Base-by-base conservation (phyloP, 2,113 vertebrate species). In the Psittacus erithacus region DNA sequence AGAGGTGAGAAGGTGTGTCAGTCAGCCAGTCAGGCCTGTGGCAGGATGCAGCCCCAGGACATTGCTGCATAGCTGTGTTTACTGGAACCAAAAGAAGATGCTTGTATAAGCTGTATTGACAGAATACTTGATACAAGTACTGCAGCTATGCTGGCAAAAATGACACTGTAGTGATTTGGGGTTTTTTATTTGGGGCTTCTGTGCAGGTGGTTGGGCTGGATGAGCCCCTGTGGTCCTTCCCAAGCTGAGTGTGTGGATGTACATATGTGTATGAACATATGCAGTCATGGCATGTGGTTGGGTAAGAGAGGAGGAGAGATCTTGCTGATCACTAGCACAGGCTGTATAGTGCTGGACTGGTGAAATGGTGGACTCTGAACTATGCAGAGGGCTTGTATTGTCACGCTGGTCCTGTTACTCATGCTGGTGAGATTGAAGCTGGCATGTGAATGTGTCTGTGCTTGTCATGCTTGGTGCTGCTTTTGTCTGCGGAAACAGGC, bases 181-280 rank as follows among this genome's bases (percentile, higher is more conserved):
- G 57, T 1, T 73, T 64, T 87, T 60, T 57, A 23, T 38, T 13
- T 81, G 43, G 25, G 17, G 9, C 23, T 79, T 85, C 47, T 63
- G 44, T 57, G 44, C 44, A 59, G 27, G 13, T 2, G 1, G 11
- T n/a, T 29, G 59, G 11, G 22, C 13, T 57, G 13, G 15, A 4
- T 52, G 49, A 38, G 18, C 9, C 82, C 35, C 44, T 49, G 79
- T 83, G 17, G 28, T 86, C 55, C 10, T 41, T 69, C 28, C 31
- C 19, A 35, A n/a, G 53, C 20, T 0, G 0, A 60, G 1, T 29
- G 4, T 35, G 28, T 59, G 39, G 6, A 0, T 2, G 1, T 62
- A 8, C 4, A 8, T 18, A 11, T 15, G 28, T 39, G 18, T 71
- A 23, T 64, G 9, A 59, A 46, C 31, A 17, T 19, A 14, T 17